Evolutionary conservation across 1,140 invertebrate genomes (phyloP).

Genomic region (Anastrepha obliqua): DNA sequence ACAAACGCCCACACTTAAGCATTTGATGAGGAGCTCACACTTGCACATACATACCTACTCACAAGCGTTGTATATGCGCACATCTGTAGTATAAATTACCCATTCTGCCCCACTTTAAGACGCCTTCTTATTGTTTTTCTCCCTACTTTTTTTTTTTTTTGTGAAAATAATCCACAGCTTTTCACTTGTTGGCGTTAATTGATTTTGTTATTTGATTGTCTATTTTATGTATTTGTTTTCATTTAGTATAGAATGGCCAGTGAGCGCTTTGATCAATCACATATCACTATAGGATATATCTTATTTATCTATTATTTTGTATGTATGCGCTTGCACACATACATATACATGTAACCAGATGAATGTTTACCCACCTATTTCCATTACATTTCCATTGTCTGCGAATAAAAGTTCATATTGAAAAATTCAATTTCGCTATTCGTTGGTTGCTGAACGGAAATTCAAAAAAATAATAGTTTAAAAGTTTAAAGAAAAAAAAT

Average conservation of each 20-base stretch:
- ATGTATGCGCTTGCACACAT: not conserved
- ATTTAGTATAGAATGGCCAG: slow-evolving; percentile 10
- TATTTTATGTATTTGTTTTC: slow-evolving; percentile 37
- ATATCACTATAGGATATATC: slow-evolving; percentile 3
- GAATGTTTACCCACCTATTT: too few species aligned
- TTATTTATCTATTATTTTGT: not conserved
- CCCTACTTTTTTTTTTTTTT: not conserved
- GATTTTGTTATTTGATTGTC: slow-evolving; percentile 46
- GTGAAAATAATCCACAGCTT: slow-evolving; percentile 18
- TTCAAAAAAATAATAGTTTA: too few species aligned
- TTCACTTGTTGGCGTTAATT: slow-evolving; percentile 40
- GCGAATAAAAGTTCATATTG: too few species aligned
- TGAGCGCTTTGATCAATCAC: slow-evolving; percentile 31
- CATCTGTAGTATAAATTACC: not conserved
- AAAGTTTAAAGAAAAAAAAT: too few species aligned
- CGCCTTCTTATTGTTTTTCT: not conserved
- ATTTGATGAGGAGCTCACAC: not conserved
- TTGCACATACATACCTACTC: not conserved
- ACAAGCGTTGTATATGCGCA: not conserved
- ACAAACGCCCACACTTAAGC: not conserved
- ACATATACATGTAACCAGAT: not conserved
- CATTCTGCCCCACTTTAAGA: slow-evolving; percentile 18
- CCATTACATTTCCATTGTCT: too few species aligned
- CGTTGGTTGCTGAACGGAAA: too few species aligned
- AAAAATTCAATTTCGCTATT: too few species aligned